phyloP scores from a whole-genome alignment of 2,888 invertebrate genomes.

The Antitype chi region DNA sequence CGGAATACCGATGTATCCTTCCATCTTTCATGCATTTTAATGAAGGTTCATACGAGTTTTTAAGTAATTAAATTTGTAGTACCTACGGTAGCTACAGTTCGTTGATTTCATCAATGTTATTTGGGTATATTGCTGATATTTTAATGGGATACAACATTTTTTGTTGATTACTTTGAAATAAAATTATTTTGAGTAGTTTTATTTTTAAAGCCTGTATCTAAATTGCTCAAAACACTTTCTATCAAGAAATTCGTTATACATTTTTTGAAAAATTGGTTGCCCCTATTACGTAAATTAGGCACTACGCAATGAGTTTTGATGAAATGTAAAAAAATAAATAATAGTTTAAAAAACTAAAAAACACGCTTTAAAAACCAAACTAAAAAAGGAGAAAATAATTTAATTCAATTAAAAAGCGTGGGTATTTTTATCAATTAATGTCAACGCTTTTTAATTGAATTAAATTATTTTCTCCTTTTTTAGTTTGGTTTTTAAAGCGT shows the following conservation, averaged over 20 bases:
- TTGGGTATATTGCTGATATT: not conserved
- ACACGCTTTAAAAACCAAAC: no score
- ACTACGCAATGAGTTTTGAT: not conserved
- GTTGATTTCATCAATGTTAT: not conserved
- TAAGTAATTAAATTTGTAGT: constrained; percentile 33
- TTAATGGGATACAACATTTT: not conserved
- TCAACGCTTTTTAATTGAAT: no score
- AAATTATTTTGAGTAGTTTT: not conserved
- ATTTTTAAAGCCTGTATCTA: not conserved
- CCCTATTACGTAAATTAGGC: not conserved
- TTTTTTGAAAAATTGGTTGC: not conserved
- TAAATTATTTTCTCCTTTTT: no score
- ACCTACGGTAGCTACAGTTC: not conserved
- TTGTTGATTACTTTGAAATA: not conserved
- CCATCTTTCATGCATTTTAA: constrained; percentile 56
- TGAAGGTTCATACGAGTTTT: constrained; percentile 32
- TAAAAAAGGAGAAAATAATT: no score
- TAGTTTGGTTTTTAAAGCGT: no score
- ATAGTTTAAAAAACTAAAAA: no score
- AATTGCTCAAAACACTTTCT: not conserved
- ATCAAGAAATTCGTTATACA: not conserved
- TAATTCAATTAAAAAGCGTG: no score
- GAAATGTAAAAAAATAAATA: no score
- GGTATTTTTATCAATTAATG: no score
- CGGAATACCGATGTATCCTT: constrained; percentile 46